Base-by-base conservation (phyloP, 2,888 invertebrate species). In the Tryphoninae sp. region DNA sequence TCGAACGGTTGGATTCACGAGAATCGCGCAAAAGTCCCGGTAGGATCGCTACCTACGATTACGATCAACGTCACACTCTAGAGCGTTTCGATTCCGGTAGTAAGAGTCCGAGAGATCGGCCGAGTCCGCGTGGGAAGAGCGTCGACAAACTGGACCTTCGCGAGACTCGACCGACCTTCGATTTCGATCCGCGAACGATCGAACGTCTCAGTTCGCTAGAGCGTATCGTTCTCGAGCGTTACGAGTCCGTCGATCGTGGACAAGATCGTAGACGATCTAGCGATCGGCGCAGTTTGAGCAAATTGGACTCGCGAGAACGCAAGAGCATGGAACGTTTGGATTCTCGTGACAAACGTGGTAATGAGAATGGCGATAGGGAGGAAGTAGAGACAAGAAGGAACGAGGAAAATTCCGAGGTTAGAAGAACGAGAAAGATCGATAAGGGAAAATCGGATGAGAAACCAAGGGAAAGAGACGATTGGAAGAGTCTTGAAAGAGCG, bases 401-500 rank as follows among this genome's bases (percentile, higher is more conserved):
- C 67, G 62, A 83, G 19, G 89, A 89, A n/a, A 85, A 73, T 53
- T 68, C 85, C 23, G 89, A 90, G 19, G 65, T 73, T 16, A 87
- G 85, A 45, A 88, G 87, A 0, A 16, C 80, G 1, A 78, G 64
- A 83, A 82, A 58, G 71, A 79, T 65, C 6, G 86, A 88, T 19
- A 85, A 84, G 49, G 83, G 83, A 7, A 87, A 84, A 62, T 86
- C 86, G 0, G 89, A 91, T 82, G 90, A 89, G 1, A 90, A 87
- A 62, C 90, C 90, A 1, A 86, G 88, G 0, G 91, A 91, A 75
- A 85, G 91, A 65, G 91, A 92, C 75, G 92, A 92, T 55, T 91
- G 91, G 91, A 88, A 87, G 61, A 91, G 91, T 23, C 84, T 92
- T 71, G 91, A 92, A 40, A 88, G 89, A 59, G 91, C 91, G 26